Evolutionary conservation across 1,140 invertebrate genomes (phyloP).

Genomic region (Drosophila chauvacae): DNA sequence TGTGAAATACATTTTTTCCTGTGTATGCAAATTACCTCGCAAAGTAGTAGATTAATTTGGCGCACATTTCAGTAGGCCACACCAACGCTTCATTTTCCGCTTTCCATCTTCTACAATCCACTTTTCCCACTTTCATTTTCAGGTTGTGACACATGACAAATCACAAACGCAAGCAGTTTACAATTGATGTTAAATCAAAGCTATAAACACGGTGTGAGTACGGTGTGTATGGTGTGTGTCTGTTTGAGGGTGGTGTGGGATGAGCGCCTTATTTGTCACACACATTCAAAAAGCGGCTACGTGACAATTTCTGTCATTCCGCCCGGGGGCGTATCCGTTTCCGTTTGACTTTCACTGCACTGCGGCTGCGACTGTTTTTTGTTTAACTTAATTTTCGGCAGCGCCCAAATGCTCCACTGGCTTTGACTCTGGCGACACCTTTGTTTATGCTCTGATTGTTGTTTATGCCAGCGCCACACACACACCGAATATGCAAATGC

Average conservation of each 20-base stretch:
- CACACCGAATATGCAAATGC: constrained; percentile 49
- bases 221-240: background rate
- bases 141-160: constrained; percentile 59
- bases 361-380: constrained; percentile 44
- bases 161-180: constrained; percentile 61
- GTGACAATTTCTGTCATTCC: constrained; percentile 66
- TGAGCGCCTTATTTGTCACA: constrained; percentile 41
- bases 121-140: constrained; percentile 23
- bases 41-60: constrained; percentile 54
- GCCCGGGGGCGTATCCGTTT: constrained; percentile 61
- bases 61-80: constrained; percentile 19
- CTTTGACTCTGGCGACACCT: constrained; percentile 41
- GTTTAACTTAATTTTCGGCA: constrained; percentile 60
- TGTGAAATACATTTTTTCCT: background rate
- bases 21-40: constrained; percentile 41
- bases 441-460: constrained; percentile 66
- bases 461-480: constrained; percentile 49
- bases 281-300: constrained; percentile 45
- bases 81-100: background rate
- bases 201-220: constrained; percentile 45
- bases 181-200: constrained; percentile 75
- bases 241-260: constrained; percentile 7
- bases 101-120: background rate
- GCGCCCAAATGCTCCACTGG: constrained; percentile 37
- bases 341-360: constrained; percentile 59